Percentiles rank a stretch among this genome's conserved stretches.
phyloP scores from a whole-genome alignment of 2,888 invertebrate species.

The Ornithoptera priamus region DNA sequence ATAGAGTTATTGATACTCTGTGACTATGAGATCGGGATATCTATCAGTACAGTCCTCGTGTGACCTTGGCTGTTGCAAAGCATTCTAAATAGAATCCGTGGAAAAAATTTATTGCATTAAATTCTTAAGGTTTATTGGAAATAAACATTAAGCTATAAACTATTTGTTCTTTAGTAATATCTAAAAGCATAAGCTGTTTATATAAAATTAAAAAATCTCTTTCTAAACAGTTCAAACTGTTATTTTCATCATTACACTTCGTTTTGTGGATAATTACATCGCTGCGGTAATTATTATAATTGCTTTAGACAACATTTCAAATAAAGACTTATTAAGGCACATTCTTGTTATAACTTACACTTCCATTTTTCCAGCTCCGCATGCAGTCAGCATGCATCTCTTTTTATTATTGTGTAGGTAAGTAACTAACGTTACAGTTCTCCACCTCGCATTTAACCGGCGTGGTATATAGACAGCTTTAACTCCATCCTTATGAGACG shows the following conservation, averaged over 20 bases:
- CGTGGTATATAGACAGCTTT: no score
- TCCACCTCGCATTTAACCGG: not conserved
- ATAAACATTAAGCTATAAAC: not conserved
- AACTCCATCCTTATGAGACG: not conserved
- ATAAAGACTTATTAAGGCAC: conserved; percentile 59
- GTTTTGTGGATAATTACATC: conserved; percentile 66
- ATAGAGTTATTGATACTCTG: no score
- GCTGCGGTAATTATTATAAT: conserved; percentile 74
- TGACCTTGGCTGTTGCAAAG: no score
- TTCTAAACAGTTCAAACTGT: conserved; percentile 1
- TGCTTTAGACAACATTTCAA: conserved; percentile 69
- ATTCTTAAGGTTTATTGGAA: no score
- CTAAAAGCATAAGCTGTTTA: no score
- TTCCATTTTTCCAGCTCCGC: no score
- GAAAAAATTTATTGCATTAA: no score
- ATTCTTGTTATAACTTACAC: conserved; percentile 29
- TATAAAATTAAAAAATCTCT: not conserved
- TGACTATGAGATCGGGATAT: no score
- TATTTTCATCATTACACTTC: conserved; percentile 46
- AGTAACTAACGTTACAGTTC: not conserved
- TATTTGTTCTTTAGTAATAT: not conserved
- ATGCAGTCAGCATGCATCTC: no score
- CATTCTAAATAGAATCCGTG: no score
- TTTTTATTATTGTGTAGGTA: not conserved
- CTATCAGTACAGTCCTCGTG: no score